phyloP scores from a whole-genome alignment of 2,888 invertebrate species.

The Nomada flava region DNA sequence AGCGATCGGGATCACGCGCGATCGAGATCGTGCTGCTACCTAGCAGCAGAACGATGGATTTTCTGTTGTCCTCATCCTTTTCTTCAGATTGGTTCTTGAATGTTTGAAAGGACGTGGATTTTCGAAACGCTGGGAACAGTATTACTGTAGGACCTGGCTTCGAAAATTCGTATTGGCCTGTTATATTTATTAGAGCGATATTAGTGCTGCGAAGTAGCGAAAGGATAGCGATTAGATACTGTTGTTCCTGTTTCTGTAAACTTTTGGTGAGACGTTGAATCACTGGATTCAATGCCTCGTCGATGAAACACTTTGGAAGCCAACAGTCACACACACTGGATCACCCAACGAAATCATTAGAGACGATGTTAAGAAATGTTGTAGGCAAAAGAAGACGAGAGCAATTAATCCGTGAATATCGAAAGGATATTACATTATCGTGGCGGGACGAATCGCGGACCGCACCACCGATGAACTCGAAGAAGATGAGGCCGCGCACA shows the following conservation, averaged over 20 bases:
- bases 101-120: too few relatives aligned
- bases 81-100: neutral
- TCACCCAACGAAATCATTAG: too few relatives aligned
- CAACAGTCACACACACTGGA: neutral
- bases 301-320: too few relatives aligned
- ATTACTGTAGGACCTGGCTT: too few relatives aligned
- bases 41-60: neutral
- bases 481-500: slow-evolving; percentile 35
- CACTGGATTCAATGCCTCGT: too few relatives aligned
- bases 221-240: too few relatives aligned
- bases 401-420: slow-evolving; percentile 3
- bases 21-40: slow-evolving; percentile 55
- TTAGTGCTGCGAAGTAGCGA: too few relatives aligned
- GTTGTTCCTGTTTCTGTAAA: too few relatives aligned
- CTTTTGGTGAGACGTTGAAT: too few relatives aligned
- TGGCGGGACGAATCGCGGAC: slow-evolving; percentile 22
- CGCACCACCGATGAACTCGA: slow-evolving; percentile 47
- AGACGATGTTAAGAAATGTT: neutral
- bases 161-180: too few relatives aligned
- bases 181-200: too few relatives aligned
- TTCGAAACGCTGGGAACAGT: too few relatives aligned
- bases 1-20: slow-evolving; percentile 45
- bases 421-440: neutral
- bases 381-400: neutral
- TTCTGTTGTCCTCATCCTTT: neutral